Percentiles rank a stretch among this genome's conserved stretches.
These are phyloP conservation scores for Sterna hirundo DNA, from an alignment of 2,113 vertebrate genomes.

Conservation along the genomic window DNA sequence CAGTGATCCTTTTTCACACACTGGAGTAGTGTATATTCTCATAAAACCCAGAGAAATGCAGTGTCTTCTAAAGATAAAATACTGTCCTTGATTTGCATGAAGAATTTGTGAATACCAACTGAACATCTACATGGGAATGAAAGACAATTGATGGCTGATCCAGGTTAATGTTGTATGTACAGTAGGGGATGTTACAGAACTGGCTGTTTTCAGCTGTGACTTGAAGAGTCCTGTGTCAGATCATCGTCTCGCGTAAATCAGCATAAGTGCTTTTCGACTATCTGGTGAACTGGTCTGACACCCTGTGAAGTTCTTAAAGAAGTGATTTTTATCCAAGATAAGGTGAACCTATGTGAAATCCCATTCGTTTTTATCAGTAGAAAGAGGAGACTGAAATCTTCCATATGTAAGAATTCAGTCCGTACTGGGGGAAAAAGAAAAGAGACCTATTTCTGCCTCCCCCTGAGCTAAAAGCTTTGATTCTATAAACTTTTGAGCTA, in stretches of 20 bases:
- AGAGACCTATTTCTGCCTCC: background rate
- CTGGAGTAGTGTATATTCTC: conserved; percentile 8
- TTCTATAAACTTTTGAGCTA: background rate
- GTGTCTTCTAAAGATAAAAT: conserved; percentile 68
- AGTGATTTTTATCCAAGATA: background rate
- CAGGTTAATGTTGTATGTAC: background rate
- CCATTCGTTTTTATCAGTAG: background rate
- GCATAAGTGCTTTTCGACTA: background rate
- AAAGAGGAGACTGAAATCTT: background rate
- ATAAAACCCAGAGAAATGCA: conserved; percentile 52
- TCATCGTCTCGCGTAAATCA: background rate
- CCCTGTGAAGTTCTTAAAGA: background rate
- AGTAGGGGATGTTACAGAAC: background rate
- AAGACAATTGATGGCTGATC: background rate
- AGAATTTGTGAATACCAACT: conserved; percentile 54
- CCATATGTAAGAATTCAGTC: background rate
- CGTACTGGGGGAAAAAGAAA: background rate
- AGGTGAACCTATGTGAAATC: background rate
- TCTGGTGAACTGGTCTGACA: background rate
- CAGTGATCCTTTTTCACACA: conserved; percentile 56
- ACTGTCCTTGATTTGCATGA: conserved; percentile 63
- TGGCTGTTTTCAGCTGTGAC: background rate
- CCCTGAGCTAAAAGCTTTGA: background rate
- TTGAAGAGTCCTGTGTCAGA: background rate
- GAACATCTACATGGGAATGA: conserved; percentile 24